Percentiles rank a stretch among this genome's conserved stretches.
Evolutionary conservation across 2,113 vertebrate species (phyloP).

Genomic region (Xiphophorus hellerii): DNA sequence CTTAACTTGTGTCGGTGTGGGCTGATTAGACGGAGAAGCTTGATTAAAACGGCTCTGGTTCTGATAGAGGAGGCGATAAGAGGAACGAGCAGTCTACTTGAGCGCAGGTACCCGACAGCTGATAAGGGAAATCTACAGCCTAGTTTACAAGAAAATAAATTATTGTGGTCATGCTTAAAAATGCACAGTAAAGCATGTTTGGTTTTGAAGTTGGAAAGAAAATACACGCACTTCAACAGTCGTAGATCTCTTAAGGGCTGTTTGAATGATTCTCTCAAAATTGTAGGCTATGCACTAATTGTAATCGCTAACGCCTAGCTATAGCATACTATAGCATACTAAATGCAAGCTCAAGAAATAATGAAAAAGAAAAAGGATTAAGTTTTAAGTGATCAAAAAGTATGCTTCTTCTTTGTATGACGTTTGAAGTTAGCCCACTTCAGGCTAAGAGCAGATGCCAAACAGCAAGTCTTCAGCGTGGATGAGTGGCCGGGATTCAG

Average conservation of each 20-base stretch:
- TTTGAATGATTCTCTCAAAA: neutral
- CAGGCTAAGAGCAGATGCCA: slow-evolving; percentile 34
- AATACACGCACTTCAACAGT: neutral
- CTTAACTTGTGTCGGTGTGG: slow-evolving; percentile 36
- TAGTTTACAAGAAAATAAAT: neutral
- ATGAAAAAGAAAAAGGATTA: neutral
- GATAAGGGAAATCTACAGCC: neutral
- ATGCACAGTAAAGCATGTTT: neutral
- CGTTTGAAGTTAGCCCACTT: slow-evolving; percentile 33
- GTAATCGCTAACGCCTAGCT: neutral
- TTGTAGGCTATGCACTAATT: neutral
- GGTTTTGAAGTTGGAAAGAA: neutral
- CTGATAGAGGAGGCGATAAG: neutral
- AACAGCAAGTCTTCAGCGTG: slow-evolving; percentile 31
- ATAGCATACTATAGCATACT: neutral
- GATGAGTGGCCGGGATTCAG: slow-evolving; percentile 50
- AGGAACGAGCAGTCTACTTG: neutral
- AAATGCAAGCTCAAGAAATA: neutral
- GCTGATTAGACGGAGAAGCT: slow-evolving; percentile 50
- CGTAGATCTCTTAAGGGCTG: neutral
- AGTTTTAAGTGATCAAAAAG: neutral
- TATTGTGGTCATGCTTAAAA: neutral
- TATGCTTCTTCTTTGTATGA: slow-evolving; percentile 7
- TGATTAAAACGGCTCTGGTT: slow-evolving; percentile 53
- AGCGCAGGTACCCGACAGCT: neutral